A percentile compares a stretch with the other conserved stretches of the same genome.
phyloP scores from a whole-genome alignment of 2,113 vertebrate genomes.

The Zosterops pallidus region DNA sequence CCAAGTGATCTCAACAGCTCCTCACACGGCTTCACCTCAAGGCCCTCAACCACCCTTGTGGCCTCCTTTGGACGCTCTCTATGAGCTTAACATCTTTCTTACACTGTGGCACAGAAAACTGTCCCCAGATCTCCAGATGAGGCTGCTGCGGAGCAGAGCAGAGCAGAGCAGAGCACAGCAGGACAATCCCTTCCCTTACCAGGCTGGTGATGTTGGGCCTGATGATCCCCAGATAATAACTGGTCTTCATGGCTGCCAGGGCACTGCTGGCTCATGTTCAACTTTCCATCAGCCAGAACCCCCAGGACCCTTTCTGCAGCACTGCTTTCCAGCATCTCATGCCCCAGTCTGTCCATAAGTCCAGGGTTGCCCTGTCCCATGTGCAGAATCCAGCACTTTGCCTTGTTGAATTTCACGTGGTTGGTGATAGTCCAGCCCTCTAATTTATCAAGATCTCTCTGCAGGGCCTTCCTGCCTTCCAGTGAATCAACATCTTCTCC shows the following conservation, averaged over 20 bases:
- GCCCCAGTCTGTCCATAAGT: background rate
- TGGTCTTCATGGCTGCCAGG: background rate
- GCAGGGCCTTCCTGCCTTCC: background rate
- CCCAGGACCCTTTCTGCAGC: background rate
- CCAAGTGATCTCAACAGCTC: fast-evolving
- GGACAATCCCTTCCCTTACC: background rate
- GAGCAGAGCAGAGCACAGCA: background rate
- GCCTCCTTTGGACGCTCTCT: background rate
- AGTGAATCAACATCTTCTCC: background rate
- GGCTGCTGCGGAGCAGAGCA: background rate
- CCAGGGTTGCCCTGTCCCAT: background rate
- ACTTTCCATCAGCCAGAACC: background rate
- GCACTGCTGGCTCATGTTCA: background rate
- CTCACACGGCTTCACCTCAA: background rate
- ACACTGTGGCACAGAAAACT: background rate
- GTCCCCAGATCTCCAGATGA: background rate
- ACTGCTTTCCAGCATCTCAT: background rate
- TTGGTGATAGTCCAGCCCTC: background rate
- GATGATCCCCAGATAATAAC: background rate
- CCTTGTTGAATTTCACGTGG: background rate
- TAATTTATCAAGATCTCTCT: background rate
- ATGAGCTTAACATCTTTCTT: background rate
- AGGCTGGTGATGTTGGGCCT: background rate
- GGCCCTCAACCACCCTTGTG: background rate
- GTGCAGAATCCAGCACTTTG: background rate